Conservation (phyloP, 1,140 invertebrate species). For the Drosophila neocordata region DNA sequence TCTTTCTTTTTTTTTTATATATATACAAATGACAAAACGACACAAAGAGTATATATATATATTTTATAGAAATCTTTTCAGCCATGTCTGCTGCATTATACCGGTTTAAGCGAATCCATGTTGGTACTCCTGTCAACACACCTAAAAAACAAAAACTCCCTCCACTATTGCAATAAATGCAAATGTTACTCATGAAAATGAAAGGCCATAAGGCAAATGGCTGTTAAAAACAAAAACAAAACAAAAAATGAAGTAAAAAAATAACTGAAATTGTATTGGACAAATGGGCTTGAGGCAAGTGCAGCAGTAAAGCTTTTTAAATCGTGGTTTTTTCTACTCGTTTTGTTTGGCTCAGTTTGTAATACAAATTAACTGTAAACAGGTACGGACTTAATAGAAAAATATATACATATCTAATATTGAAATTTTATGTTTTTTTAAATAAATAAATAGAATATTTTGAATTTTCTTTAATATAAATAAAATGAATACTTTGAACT, state of each 20-base stretch:
- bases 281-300: conserved; percentile 30
- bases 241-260: conserved; percentile 32
- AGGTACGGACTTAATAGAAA: no score
- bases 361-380: conserved; percentile 1
- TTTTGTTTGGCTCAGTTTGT: conserved; percentile 12
- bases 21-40: background rate
- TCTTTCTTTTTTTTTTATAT: background rate
- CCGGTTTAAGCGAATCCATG: conserved; percentile 1
- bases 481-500: no score
- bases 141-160: conserved; percentile 13
- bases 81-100: background rate
- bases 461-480: no score
- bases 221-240: conserved; percentile 28
- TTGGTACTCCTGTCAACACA: conserved; percentile 14
- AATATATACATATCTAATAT: no score
- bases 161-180: conserved; percentile 49
- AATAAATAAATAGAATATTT: no score
- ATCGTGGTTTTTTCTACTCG: conserved; percentile 10
- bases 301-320: conserved; percentile 20
- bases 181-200: conserved; percentile 66
- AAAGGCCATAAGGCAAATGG: conserved; percentile 66
- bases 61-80: background rate
- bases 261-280: conserved; percentile 28
- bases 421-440: no score
- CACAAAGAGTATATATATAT: background rate